Conservation (phyloP, 1,140 invertebrate species). For the Trissolcus basalis region DNA sequence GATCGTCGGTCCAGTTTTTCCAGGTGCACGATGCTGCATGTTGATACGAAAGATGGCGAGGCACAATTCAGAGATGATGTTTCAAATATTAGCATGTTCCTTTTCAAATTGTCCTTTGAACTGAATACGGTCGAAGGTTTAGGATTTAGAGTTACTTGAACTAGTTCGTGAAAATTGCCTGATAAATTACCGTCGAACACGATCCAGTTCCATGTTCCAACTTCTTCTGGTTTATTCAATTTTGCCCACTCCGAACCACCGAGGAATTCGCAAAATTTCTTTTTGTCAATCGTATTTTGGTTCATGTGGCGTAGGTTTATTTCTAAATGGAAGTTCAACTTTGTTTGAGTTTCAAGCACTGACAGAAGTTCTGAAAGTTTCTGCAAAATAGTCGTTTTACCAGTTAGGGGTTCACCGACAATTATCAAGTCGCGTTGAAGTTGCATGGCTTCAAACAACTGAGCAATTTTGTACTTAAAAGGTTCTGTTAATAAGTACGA, state of each 20-base stretch:
- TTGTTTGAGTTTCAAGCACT: not conserved
- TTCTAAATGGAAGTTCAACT: not conserved
- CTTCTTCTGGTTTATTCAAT: constrained; percentile 24
- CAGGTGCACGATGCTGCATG: constrained; percentile 83
- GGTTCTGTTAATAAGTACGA: constrained; percentile 76
- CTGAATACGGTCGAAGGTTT: constrained; percentile 76
- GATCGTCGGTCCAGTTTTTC: constrained; percentile 74
- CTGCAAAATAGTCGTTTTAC: constrained; percentile 77
- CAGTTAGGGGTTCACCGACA: constrained; percentile 77
- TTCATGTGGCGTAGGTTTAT: constrained; percentile 42
- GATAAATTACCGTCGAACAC: constrained; percentile 82
- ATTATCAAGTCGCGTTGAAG: constrained; percentile 79
- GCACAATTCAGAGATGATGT: constrained; percentile 78
- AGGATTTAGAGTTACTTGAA: constrained; percentile 79
- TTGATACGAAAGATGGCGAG: constrained; percentile 81
- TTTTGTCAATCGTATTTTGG: constrained; percentile 54
- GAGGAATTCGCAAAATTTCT: constrained; percentile 80
- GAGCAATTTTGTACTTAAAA: constrained; percentile 80
- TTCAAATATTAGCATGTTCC: constrained; percentile 81
- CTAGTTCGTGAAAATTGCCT: constrained; percentile 81
- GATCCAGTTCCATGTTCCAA: constrained; percentile 77
- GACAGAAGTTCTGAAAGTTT: constrained; percentile 76
- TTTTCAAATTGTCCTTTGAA: constrained; percentile 80
- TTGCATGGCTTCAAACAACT: constrained; percentile 83
- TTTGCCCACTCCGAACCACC: constrained; percentile 80